These are phyloP conservation scores for Peromyscus eremicus DNA, from an alignment of 2,797 vertebrate species.

Conservation along the genomic window DNA sequence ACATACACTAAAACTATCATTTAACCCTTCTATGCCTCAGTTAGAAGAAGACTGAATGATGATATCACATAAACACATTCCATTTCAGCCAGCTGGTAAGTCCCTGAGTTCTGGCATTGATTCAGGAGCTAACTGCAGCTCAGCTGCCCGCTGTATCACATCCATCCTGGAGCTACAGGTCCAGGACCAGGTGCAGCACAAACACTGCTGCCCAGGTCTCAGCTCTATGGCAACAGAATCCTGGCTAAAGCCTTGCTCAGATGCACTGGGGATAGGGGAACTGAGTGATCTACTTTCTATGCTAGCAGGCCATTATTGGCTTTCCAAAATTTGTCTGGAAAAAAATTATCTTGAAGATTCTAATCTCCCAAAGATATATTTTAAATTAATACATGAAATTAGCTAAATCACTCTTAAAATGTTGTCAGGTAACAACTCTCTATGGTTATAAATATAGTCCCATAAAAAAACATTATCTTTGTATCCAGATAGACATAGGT, in stretches of 20 bases:
- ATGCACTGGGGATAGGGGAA: not conserved
- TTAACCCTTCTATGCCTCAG: not conserved
- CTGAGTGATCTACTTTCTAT: not conserved
- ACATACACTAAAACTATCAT: not conserved
- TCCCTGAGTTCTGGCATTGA: not conserved
- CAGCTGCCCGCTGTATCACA: not conserved
- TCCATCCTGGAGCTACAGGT: not conserved
- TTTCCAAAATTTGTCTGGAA: not conserved
- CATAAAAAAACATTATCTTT: not conserved
- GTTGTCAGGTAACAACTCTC: not conserved
- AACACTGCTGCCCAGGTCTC: not conserved
- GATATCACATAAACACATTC: not conserved
- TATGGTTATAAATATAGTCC: not conserved
- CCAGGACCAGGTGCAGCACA: not conserved
- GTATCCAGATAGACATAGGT: not conserved
- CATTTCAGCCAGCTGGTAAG: not conserved
- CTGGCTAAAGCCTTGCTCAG: not conserved
- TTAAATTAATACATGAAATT: not conserved
- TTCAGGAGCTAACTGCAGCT: not conserved
- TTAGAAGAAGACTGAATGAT: conserved; percentile 14
- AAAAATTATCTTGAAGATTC: not conserved
- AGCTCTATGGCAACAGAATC: not conserved
- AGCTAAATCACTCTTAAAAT: not conserved
- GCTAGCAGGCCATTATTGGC: not conserved
- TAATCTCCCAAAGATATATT: not conserved